Conservation (phyloP, 2,797 vertebrate genomes). For the Microhierax caerulescens region DNA sequence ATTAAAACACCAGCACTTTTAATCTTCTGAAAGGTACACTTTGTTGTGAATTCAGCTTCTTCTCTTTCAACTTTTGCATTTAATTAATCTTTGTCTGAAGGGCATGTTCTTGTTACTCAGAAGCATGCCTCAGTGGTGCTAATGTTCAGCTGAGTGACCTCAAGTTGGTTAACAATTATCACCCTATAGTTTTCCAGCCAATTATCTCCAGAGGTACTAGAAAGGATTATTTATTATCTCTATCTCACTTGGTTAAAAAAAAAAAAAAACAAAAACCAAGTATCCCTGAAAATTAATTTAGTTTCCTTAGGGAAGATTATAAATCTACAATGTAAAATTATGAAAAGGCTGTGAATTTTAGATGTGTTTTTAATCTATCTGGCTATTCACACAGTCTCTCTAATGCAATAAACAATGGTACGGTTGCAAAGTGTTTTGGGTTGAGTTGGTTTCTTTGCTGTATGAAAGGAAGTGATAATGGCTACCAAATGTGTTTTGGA, state of each 20-base stretch:
- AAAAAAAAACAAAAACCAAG: background rate
- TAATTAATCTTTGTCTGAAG: conserved; percentile 71
- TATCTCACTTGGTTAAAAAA: background rate
- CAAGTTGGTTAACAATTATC: conserved; percentile 65
- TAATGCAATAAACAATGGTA: background rate
- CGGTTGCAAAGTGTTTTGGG: background rate
- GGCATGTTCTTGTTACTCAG: conserved; percentile 50
- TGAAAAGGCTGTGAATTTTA: background rate
- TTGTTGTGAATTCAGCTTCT: conserved; percentile 49
- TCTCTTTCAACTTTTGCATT: conserved; percentile 61
- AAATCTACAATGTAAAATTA: conserved; percentile 25
- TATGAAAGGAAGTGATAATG: background rate
- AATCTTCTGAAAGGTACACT: conserved; percentile 13
- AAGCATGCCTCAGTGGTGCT: conserved; percentile 54
- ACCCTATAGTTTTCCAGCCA: conserved; percentile 41
- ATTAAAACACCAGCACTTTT: conserved; percentile 15
- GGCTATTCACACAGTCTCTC: conserved; percentile 7
- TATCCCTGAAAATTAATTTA: conserved; percentile 61
- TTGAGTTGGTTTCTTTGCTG: background rate
- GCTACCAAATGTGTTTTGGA: background rate
- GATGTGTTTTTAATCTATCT: conserved; percentile 3
- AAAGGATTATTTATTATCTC: conserved; percentile 57
- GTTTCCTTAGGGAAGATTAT: conserved; percentile 55
- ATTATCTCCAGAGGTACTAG: conserved; percentile 60
- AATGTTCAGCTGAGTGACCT: conserved; percentile 54